Base-by-base conservation (phyloP, 92 coral and sea anemone species). In the Bergia sp. region DNA sequence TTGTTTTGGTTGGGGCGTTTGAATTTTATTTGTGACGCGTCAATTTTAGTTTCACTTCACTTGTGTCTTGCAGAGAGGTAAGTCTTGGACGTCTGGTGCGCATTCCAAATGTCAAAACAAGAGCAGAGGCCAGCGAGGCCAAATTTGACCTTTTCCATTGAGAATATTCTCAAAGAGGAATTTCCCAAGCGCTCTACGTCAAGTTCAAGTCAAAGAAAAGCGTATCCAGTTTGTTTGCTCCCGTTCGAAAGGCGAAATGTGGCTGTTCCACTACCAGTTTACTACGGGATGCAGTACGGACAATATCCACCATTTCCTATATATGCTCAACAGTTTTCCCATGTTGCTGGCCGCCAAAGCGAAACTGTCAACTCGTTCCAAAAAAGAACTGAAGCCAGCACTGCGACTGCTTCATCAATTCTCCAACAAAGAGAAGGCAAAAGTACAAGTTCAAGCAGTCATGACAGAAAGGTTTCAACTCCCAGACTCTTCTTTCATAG, bases 81-180 rank as follows among this genome's bases (percentile, higher is more conserved):
- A 73, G 87, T 65, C 39, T 43, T 37, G n/a, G 66, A 20, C n/a
- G 78, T 47, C 44, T 71, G 79, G 79, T 23, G 77, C 36, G 67
- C 65, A 84, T 69, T 84, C 77, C 87, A 84, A 50, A 84, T 84
- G 87, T 84, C 87, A 84, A 84, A 84, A 84, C 87, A 84, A 84
- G 87, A 69, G 78, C 87, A 72, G 66, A 50, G 77, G 87, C 87
- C 87, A 13, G 37, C 87, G 43, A 84, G 79, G 87, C 79, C 79
- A 38, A 84, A 72, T 50, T 69, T 84, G 45, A 18, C 78, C 42
- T 84, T 84, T 84, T 84, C 87, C 49, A 74, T 84, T 84, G 87
- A 84, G 44, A 84, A 84, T 20, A 84, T 84, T 44, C 66, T 84
- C 42, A 84, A 71, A 16, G 87, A 84, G 75, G 87, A 84, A 69